Evolutionary conservation across 2,113 vertebrate genomes (phyloP), one percentile per base, ranked within the genome.

Genomic region (Columba janthina): DNA sequence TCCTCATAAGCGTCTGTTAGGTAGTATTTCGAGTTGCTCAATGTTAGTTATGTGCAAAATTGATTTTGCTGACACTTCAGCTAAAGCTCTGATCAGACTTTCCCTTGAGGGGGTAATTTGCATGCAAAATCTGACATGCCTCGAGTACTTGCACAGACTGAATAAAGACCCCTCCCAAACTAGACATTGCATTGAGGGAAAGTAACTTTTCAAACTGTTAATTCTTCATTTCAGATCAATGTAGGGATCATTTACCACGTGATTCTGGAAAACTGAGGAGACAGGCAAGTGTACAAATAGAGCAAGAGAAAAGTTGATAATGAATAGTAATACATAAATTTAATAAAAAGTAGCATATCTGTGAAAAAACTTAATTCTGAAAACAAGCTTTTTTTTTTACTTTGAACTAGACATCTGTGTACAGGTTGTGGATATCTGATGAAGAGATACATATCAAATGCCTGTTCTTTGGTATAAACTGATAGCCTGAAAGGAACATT

Each of bases 21-120:
- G 64, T 25, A 69, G 42, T 29, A 48, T 90, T 85, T 79, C 50
- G 77, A 92, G 78, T 91, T 76, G 85, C 12, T 65, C 71, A 22
- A 1, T 64, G 56, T 93, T 95, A 94, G 88, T 96, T 94, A 62
- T 70, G 87, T 84, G 62, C 29, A 73, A 85, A 95, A 67, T 31
- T 67, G 82, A 82, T 61, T 93, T 96, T 95, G 57, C 93, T 97
- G 88, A 93, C 84, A 32, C 70, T 67, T 91, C 15, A 77, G 76
- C 62, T 85, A 70, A 42, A 86, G 89, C 71, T 94, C 60, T 46
- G 88, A 65, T 85, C 38, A 86, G 76, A 20, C 38, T 83, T 64
- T 65, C 50, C 67, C 16, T 31, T 65, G 8, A 85, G 67, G 17
- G 22, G 7, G 9, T 67, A 36, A 82, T 88, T 72, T 67, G 42